A percentile compares a stretch with the other conserved stretches of the same genome.
Conservation (phyloP, 2,797 vertebrate genomes). For the Lateolabrax maculatus region DNA sequence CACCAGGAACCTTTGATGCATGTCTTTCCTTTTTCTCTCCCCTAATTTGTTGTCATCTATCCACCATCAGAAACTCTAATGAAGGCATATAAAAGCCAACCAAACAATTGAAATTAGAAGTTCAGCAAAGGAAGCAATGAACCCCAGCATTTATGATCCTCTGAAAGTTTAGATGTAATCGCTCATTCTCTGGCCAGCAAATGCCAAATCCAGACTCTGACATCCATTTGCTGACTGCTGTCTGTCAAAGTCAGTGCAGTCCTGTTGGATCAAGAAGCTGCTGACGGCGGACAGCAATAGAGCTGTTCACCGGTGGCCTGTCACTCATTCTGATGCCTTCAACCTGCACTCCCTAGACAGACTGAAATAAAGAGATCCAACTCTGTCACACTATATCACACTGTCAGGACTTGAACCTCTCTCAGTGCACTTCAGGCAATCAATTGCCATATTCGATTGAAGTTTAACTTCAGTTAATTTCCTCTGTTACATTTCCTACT, state of each 20-base stretch:
- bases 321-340: constrained; percentile 61
- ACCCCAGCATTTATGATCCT: constrained; percentile 8
- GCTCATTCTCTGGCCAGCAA: constrained; percentile 30
- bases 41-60: neutral
- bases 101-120: neutral
- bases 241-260: constrained; percentile 56
- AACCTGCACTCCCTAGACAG: constrained; percentile 46
- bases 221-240: constrained; percentile 42
- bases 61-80: neutral
- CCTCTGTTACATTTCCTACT: neutral
- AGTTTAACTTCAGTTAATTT: neutral
- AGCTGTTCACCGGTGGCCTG: constrained; percentile 51
- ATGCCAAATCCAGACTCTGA: constrained; percentile 42
- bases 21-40: neutral
- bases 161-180: neutral
- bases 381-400: constrained; percentile 33
- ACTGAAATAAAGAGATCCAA: constrained; percentile 38
- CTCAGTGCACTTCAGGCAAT: constrained; percentile 28
- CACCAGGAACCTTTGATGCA: neutral
- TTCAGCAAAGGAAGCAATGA: neutral
- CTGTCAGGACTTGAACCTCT: constrained; percentile 17
- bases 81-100: neutral
- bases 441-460: neutral
- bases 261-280: constrained; percentile 47
- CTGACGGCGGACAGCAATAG: constrained; percentile 45